These are phyloP conservation scores for Phylloscopus whistleri DNA, from an alignment of 2,113 vertebrate species.

Conservation along the genomic window DNA sequence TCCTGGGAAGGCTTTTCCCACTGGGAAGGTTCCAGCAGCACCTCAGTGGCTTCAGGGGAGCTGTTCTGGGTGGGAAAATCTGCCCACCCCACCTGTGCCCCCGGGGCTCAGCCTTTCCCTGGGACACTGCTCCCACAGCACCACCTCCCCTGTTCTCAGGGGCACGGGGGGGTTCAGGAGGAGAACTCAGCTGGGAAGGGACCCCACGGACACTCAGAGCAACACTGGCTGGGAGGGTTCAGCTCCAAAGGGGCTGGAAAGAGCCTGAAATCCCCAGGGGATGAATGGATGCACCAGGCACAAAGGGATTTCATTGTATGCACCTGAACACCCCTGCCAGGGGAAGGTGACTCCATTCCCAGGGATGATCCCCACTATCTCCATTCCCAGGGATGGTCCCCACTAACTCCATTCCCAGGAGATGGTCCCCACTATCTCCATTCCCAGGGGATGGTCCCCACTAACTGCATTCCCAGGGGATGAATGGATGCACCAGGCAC, in stretches of 20 bases:
- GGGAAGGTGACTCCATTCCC: too few species aligned
- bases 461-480: too few species aligned
- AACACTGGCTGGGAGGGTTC: accelerated
- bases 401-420: not conserved
- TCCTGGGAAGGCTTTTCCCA: not conserved
- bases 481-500: not conserved
- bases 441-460: not conserved
- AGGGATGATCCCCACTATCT: too few species aligned
- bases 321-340: not conserved
- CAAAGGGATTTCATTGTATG: accelerated
- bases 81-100: accelerated
- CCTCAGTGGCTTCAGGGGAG: not conserved
- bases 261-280: not conserved
- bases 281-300: not conserved
- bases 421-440: not conserved
- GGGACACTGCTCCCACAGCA: not conserved
- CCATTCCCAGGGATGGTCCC: not conserved
- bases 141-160: not conserved
- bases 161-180: not conserved
- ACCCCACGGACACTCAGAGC: accelerated
- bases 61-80: accelerated
- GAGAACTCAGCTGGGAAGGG: not conserved
- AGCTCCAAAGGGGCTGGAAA: not conserved
- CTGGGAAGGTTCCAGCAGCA: not conserved
- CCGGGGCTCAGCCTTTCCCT: not conserved